Percentiles rank a stretch among this genome's conserved stretches.
Evolutionary conservation across 2,113 vertebrate genomes (phyloP).

Genomic region (Megaceryle maxima): DNA sequence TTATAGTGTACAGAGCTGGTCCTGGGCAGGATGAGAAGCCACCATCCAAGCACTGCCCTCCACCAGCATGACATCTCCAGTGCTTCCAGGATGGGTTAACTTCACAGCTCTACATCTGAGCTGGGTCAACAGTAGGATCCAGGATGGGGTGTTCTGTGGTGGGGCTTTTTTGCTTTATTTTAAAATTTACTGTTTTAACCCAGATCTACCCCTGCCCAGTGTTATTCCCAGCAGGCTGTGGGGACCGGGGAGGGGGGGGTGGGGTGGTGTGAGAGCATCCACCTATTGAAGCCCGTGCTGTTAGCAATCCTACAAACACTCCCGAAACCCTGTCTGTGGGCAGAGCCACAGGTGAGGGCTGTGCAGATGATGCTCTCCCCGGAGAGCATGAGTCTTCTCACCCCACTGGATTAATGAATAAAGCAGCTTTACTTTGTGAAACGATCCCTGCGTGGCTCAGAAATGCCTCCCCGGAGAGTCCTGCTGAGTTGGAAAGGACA

Average conservation of each 20-base stretch:
- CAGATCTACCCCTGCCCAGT: not conserved
- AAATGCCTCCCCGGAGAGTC: not conserved
- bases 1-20: rapidly evolving
- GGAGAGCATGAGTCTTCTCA: not conserved
- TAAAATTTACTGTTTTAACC: not conserved
- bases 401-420: not conserved
- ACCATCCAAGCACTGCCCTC: not conserved
- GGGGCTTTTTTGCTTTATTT: not conserved
- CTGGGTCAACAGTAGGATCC: rapidly evolving
- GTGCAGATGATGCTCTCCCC: not conserved
- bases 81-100: not conserved
- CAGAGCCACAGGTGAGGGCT: not conserved
- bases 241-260: not conserved
- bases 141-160: not conserved
- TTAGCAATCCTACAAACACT: not conserved
- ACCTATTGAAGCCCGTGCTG: not conserved
- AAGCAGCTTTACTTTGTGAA: not conserved
- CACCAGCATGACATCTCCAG: not conserved
- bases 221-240: not conserved
- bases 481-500: not conserved
- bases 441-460: not conserved
- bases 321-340: rapidly evolving
- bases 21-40: not conserved
- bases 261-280: not conserved
- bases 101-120: not conserved